Evolutionary conservation across 2,797 vertebrate species (phyloP), one percentile per base, ranked within the genome.

Genomic region (Aeoliscus strigatus): DNA sequence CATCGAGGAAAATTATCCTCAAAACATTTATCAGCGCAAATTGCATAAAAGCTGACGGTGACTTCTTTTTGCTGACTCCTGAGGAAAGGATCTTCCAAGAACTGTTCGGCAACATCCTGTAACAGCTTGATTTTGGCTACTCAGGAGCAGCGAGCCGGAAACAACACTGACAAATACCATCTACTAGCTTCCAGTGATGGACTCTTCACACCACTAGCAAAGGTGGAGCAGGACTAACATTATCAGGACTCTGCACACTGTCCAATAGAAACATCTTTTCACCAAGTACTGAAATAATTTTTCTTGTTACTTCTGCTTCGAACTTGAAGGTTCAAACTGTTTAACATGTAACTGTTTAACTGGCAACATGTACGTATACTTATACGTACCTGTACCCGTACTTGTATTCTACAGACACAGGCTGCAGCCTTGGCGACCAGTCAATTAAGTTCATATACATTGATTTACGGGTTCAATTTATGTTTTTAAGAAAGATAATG

Each of bases 1-100:
- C 14, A 12, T 38, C 39, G 11, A 56, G 24, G 49, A 42, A 43
- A 36, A 11, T 60, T 38, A 32, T 14, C 39, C 47, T 14, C 35
- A 35, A 37, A 18, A 21, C 34, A 8, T 9, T 25, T 40, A 11
- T 32, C 54, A 9, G n/a, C 26, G 18, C 41, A 28, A 5, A 8
- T 5, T 2, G 47, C 38, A 29, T 9, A 4, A 28, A 35, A 8
- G 11, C 7, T n/a, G 28, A 37, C 41, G 3, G 17, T 24, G 9
- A 30, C 30, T 31, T 42, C 5, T 27, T 32, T 21, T 27, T 28
- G 29, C 10, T 3, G n/a, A 9, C 9, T 25, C 5, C 21, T 25
- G 13, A 25, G 13, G 9, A 35, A 21, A 31, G 5, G 8, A 6
- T 7, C 24, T 8, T 25, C 24, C 5, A 23, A n/a, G n/a, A n/a